These are phyloP conservation scores for Halyomorpha halys DNA, from an alignment of 1,140 invertebrate species.

Conservation along the genomic window DNA sequence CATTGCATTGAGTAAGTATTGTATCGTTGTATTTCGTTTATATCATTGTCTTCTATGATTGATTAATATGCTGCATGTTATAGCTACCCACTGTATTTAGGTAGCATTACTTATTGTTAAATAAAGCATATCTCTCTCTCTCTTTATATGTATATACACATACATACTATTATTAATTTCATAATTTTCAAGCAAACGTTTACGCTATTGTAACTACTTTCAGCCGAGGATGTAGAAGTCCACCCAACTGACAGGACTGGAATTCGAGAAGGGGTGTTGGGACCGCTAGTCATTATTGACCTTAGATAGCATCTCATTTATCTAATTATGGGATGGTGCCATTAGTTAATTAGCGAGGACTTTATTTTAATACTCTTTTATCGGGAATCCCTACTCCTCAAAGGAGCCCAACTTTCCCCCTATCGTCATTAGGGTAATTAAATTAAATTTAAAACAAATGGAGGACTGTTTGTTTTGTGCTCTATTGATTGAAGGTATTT, in stretches of 20 bases:
- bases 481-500: constrained; percentile 10
- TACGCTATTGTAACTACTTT: no score
- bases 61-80: no score
- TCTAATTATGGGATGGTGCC: constrained; percentile 5
- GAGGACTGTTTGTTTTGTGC: constrained; percentile 2
- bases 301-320: constrained; percentile 11
- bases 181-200: no score
- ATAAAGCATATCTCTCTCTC: no score
- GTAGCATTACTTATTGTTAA: no score
- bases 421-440: constrained; percentile 15
- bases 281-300: constrained; percentile 1
- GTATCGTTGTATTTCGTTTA: no score
- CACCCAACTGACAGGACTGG: not conserved
- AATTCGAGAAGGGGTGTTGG: not conserved
- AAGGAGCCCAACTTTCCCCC: constrained; percentile 7
- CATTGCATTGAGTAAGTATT: no score
- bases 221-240: no score
- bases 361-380: constrained; percentile 19
- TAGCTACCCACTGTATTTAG: no score
- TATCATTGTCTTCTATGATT: no score
- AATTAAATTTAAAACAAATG: constrained; percentile 19
- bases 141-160: no score
- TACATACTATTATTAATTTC: no score
- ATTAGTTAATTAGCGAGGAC: constrained; percentile 15
- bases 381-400: constrained; percentile 3